These are phyloP conservation scores for Falcunculus frontatus DNA, from an alignment of 2,113 vertebrate genomes.

Conservation along the genomic window DNA sequence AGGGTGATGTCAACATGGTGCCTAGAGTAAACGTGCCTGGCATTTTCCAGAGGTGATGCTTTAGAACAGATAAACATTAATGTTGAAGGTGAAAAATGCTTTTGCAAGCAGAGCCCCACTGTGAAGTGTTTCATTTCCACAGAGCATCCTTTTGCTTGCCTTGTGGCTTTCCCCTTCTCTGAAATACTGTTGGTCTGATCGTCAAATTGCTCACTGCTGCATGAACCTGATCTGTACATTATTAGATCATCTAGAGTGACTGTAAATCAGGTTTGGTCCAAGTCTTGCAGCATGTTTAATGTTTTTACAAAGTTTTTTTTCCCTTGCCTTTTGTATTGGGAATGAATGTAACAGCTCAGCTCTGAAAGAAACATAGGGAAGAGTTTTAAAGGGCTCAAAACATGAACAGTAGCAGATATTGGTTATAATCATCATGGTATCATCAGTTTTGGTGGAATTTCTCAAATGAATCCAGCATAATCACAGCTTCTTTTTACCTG, in stretches of 20 bases:
- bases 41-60: not conserved
- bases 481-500: not conserved
- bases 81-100: not conserved
- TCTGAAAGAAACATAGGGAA: not conserved
- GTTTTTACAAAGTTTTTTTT: not conserved
- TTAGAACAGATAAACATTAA: not conserved
- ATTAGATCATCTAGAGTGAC: conserved; percentile 46
- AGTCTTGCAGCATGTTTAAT: not conserved
- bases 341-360: not conserved
- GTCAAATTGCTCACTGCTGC: conserved; percentile 36
- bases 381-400: not conserved
- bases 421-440: not conserved
- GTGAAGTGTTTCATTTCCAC: not conserved
- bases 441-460: not conserved
- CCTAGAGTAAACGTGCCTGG: not conserved
- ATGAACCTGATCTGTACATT: conserved; percentile 44
- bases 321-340: not conserved
- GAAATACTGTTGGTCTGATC: conserved; percentile 3
- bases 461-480: not conserved
- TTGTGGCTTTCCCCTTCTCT: conserved; percentile 14
- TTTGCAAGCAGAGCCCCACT: not conserved
- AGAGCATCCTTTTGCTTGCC: not conserved
- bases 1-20: not conserved
- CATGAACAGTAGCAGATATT: not conserved
- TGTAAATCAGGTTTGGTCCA: conserved; percentile 17